These are phyloP conservation scores for Drosophila bocqueti DNA, from an alignment of 1,140 invertebrate genomes.

Conservation along the genomic window DNA sequence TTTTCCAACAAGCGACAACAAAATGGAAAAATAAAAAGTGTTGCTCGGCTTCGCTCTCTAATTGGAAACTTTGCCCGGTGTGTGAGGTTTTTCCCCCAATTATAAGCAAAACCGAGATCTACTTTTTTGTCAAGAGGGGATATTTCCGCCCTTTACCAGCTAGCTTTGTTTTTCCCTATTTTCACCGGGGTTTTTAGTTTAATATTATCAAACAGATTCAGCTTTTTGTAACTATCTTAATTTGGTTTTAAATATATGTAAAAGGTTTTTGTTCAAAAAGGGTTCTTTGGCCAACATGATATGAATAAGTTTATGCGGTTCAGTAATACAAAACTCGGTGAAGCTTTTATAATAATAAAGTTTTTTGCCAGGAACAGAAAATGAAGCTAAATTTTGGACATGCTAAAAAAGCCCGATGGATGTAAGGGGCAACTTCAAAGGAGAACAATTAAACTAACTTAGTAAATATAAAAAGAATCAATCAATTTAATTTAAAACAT, in stretches of 20 bases:
- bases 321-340: conserved; percentile 4
- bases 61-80: conserved; percentile 58
- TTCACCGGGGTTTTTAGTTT: neutral
- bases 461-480: neutral
- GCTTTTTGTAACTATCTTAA: conserved; percentile 15
- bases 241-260: conserved; percentile 14
- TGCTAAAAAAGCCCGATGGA: conserved; percentile 4
- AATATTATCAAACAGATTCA: conserved; percentile 9
- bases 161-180: neutral
- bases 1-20: conserved; percentile 32
- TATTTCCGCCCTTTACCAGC: conserved; percentile 15
- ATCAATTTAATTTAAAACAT: neutral
- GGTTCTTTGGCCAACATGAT: neutral
- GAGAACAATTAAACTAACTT: too few species aligned
- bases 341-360: neutral
- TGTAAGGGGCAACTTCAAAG: neutral
- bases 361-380: neutral
- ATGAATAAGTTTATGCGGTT: conserved; percentile 13
- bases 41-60: conserved; percentile 39
- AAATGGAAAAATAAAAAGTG: conserved; percentile 30
- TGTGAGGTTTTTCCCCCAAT: conserved; percentile 56
- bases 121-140: conserved; percentile 31
- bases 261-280: neutral
- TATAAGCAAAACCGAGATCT: conserved; percentile 45
- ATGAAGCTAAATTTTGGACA: neutral